A percentile compares a stretch with the other conserved stretches of the same genome.
Evolutionary conservation across 2,113 vertebrate genomes (phyloP).

Genomic region (Proteles cristata): DNA sequence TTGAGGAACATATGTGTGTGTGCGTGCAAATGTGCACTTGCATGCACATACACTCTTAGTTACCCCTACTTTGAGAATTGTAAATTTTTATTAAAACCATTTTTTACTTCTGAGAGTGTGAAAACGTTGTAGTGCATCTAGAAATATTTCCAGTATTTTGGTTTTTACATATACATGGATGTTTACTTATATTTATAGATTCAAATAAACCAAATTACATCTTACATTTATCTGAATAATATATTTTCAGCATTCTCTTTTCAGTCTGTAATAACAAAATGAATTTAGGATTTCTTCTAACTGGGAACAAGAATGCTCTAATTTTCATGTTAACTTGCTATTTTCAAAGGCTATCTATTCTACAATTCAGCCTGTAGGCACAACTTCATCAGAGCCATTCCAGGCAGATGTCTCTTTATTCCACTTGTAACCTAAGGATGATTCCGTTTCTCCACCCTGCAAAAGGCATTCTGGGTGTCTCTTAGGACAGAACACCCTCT

Average conservation of each 20-base stretch:
- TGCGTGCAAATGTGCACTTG: too few species aligned
- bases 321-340: neutral
- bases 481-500: neutral
- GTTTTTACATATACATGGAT: neutral
- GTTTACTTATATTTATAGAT: slow-evolving; percentile 6
- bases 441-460: neutral
- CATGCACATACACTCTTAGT: neutral
- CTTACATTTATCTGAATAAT: neutral
- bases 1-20: neutral
- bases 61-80: neutral
- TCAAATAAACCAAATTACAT: neutral
- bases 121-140: neutral
- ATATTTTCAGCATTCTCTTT: neutral
- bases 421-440: neutral
- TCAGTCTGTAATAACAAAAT: neutral
- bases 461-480: neutral
- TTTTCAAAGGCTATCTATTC: neutral
- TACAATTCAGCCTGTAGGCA: neutral
- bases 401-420: neutral
- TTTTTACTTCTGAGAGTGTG: neutral
- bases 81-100: neutral
- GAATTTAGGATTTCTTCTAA: neutral
- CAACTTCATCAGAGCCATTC: neutral
- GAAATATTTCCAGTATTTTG: slow-evolving; percentile 10
- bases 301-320: neutral